Evolutionary conservation across 2,888 invertebrate genomes (phyloP), one percentile per base, ranked within the genome.

Genomic region (Maniola hyperantus): DNA sequence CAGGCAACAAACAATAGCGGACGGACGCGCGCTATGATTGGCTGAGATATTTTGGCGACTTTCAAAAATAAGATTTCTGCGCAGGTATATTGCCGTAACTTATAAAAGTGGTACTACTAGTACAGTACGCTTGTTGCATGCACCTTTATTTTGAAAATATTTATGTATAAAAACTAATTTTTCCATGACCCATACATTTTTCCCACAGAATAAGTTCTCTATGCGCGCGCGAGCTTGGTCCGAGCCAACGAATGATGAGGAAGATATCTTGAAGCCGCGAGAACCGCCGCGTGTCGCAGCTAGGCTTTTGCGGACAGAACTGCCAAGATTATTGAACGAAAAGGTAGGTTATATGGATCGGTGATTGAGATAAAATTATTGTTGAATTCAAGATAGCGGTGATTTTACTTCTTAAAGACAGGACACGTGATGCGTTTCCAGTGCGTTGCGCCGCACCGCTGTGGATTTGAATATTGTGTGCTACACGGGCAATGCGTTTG

Each of bases 191-290:
- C 34, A 53, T 7, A 26, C 18, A 33, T 33, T 44, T 54, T 6
- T 57, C 63, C 20, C 68, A 61, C 92, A 97, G 97, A 95, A 93
- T 77, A 97, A 97, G 85, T 97, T 97, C 87, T 95, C 95, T 73
- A 96, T 96, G 79, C 93, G 97, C 58, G 95, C 96, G 67, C 94
- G 97, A 74, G 97, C 96, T 20, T 97, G 97, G 97, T 93, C 95
- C 55, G 95, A 97, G 80, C 94, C 95, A 13, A 88, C 92, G 0
- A 87, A 69, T 0, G 80, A 82, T 1, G 86, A 84, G 6, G 86
- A 84, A 7, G 89, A 89, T 20, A 26, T 62, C 34, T 59, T 85
- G 59, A 72, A 67, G 44, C 73, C 78, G 6, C 68, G 86, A 1
- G 84, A 80, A 0, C 76, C 80, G 46, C 87, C 90, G 4, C 77